Evolutionary conservation across 2,888 invertebrate genomes (phyloP).

Genomic region (Rhingia rostrata): DNA sequence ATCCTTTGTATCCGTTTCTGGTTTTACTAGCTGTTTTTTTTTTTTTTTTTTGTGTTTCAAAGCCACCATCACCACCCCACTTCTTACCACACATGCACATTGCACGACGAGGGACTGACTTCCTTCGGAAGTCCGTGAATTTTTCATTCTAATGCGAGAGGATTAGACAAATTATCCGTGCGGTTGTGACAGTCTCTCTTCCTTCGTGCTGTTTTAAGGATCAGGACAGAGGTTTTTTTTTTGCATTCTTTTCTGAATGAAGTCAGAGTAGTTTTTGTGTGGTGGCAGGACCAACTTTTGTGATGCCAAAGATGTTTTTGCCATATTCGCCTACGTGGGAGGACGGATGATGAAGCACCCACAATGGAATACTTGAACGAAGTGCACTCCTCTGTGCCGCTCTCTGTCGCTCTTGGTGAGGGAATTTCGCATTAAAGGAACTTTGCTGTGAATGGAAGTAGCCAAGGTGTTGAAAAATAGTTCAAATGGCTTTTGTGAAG

Average conservation of each 20-base stretch:
- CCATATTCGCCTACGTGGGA: conserved; percentile 32
- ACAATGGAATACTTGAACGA: conserved; percentile 44
- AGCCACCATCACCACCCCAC: neutral
- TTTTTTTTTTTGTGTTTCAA: too few species aligned
- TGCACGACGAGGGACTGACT: neutral
- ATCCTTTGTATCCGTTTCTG: conserved; percentile 4
- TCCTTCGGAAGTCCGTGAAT: conserved; percentile 32
- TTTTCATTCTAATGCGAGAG: conserved; percentile 44
- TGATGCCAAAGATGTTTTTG: conserved; percentile 51
- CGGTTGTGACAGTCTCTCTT: conserved; percentile 28
- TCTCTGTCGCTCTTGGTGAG: neutral
- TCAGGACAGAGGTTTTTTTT: neutral
- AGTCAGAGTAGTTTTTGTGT: conserved; percentile 10
- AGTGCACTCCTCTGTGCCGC: conserved; percentile 1
- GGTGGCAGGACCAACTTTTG: conserved; percentile 38
- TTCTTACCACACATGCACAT: neutral
- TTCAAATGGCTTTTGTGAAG: conserved; percentile 66
- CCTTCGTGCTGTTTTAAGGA: conserved; percentile 19
- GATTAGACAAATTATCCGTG: conserved; percentile 52
- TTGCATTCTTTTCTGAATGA: conserved; percentile 35
- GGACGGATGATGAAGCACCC: conserved; percentile 8
- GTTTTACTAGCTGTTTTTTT: conserved; percentile 1
- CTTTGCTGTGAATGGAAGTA: conserved; percentile 55
- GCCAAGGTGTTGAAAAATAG: conserved; percentile 72
- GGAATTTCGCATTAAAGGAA: conserved; percentile 45